Conservation (phyloP, 2,113 vertebrate species). For the Misgurnus anguillicaudatus region DNA sequence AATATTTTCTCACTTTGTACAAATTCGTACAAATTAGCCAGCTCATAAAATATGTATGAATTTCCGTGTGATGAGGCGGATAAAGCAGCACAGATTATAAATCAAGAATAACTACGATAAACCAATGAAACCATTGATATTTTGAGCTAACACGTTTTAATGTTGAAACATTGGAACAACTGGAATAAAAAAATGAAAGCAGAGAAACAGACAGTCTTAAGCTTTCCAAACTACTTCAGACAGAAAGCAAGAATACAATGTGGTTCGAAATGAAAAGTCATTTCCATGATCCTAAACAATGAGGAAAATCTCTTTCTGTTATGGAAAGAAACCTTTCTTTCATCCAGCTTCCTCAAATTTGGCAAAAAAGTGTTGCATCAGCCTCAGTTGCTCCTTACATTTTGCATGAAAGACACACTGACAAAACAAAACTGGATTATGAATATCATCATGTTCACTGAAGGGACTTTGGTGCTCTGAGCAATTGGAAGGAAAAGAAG, state of each 20-base stretch:
- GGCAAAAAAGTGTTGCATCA: neutral
- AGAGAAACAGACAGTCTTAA: neutral
- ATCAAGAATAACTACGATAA: too few species aligned
- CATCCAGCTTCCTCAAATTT: neutral
- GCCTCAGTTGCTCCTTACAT: neutral
- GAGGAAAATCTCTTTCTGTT: neutral
- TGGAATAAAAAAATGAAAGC: neutral
- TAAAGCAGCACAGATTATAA: too few species aligned
- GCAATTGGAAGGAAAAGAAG: neutral
- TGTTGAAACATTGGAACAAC: too few species aligned
- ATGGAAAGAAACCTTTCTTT: neutral
- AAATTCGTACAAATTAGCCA: too few species aligned
- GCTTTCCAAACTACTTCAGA: neutral
- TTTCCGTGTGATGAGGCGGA: too few species aligned
- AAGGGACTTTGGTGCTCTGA: neutral
- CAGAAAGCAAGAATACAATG: neutral
- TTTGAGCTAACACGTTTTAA: too few species aligned
- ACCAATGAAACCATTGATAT: too few species aligned
- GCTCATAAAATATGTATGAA: too few species aligned
- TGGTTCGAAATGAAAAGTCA: neutral
- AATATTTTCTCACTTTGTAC: too few species aligned
- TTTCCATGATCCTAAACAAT: neutral
- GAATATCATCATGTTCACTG: slow-evolving; percentile 1
- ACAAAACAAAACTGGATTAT: slow-evolving; percentile 21
- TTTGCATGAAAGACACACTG: slow-evolving; percentile 20